phyloP scores from a whole-genome alignment of 1,140 invertebrate genomes.

The Pemphigus obesinymphae region DNA sequence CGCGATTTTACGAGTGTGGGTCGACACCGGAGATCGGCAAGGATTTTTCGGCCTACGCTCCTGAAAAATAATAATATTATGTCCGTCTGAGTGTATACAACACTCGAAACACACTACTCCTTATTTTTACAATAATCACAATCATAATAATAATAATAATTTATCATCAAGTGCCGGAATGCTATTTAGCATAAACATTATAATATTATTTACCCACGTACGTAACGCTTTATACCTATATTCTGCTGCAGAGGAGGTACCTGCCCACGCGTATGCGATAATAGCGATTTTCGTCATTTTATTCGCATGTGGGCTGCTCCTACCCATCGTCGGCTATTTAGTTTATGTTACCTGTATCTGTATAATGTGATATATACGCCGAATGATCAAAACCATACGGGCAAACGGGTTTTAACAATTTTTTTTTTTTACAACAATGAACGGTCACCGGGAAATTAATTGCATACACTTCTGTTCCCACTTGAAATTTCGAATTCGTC shows the following conservation, averaged over 20 bases:
- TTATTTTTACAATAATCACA: too few relatives aligned
- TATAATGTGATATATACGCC: background rate
- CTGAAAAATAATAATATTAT: background rate
- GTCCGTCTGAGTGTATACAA: background rate
- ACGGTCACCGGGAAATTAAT: background rate
- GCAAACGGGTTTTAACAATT: slow-evolving; percentile 12
- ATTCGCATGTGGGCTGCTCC: slow-evolving; percentile 18
- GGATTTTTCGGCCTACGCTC: slow-evolving; percentile 37
- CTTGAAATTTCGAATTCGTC: too few relatives aligned
- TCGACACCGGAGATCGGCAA: slow-evolving; percentile 22
- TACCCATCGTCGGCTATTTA: too few relatives aligned
- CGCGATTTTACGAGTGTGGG: slow-evolving; percentile 1
- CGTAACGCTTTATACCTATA: too few relatives aligned
- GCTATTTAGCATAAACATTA: background rate
- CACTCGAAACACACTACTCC: background rate
- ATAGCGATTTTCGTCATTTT: background rate
- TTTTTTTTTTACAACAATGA: background rate
- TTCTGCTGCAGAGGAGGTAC: too few relatives aligned
- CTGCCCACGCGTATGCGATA: background rate
- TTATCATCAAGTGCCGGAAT: background rate
- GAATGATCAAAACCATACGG: background rate
- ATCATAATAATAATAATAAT: background rate
- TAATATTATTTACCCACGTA: background rate
- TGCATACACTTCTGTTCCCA: too few relatives aligned
- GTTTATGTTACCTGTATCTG: too few relatives aligned